Evolutionary conservation across 2,113 vertebrate genomes (phyloP).

Genomic region (Toxostoma redivivum): DNA sequence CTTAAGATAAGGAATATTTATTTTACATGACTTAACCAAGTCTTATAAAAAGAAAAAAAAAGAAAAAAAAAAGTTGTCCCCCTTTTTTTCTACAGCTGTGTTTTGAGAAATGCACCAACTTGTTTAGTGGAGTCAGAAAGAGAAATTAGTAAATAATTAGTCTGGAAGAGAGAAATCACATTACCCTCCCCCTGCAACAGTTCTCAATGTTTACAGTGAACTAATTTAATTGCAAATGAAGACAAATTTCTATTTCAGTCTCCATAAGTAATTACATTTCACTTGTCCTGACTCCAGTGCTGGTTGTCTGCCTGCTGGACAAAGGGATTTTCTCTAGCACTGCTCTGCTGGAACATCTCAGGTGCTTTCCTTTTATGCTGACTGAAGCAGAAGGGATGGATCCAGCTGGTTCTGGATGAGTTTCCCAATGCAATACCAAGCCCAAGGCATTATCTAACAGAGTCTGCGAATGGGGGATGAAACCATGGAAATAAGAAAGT

Average conservation of each 20-base stretch:
- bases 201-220: not conserved
- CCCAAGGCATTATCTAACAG: not conserved
- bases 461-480: not conserved
- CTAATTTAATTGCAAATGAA: conserved; percentile 17
- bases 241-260: not conserved
- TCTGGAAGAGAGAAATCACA: not conserved
- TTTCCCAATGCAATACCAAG: not conserved
- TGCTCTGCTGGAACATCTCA: not conserved
- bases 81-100: not conserved
- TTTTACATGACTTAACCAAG: not conserved
- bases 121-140: not conserved
- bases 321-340: not conserved
- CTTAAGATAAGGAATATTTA: not conserved
- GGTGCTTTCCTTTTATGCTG: not conserved
- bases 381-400: not conserved
- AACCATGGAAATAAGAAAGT: not conserved
- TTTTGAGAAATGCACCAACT: not conserved
- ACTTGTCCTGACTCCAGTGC: not conserved
- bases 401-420: not conserved
- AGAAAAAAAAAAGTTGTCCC: not conserved
- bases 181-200: not conserved
- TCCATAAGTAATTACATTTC: not conserved
- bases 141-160: not conserved
- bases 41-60: not conserved
- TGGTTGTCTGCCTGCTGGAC: not conserved